Base-by-base conservation (phyloP, 2,797 vertebrate species). In the Mormyrus proboscirostris region DNA sequence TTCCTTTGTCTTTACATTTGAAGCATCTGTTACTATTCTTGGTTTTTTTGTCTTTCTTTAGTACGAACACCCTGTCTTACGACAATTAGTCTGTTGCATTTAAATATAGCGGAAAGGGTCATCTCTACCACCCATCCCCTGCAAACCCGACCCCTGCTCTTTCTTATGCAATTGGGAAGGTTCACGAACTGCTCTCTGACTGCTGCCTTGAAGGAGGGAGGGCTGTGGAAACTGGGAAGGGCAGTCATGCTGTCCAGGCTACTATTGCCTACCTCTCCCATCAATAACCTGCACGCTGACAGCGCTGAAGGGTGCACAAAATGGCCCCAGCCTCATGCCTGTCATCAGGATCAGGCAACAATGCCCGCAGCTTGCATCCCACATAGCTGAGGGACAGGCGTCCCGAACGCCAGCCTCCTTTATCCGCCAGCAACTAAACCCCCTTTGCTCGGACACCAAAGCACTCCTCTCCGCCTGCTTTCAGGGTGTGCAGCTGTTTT, bases 231-330 rank as follows among this genome's bases (percentile, higher is more conserved):
- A 38, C 29, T 85, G 55, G 90, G 90, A 90, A 92, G 91, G 94
- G 91, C 89, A 91, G 90, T 90, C 84, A 44, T 92, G 90, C 53
- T 91, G 86, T 85, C 88, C 89, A 84, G 91, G 53, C 90, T 89
- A 92, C 89, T 92, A 93, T 92, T 92, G 92, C 92, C 90, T 93
- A 90, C 91, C 91, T 91, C 90, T 90, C 89, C 93, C 95, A 95
- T 95, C 95, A 95, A 94, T 95, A 96, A 95, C 92, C 16, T 90
- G 88, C 87, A 69, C 62, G 57, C 16, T 95, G 94, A 96, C 94
- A 96, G 92, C 90, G 90, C 91, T 92, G 90, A 92, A 94, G 92
- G 91, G 83, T 59, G 86, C 91, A 93, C 91, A 92, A 90, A 95
- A 93, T 93, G 91, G 90, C 76, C 90, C 89, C 89, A 91, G 89